These are phyloP conservation scores for Steinernema feltiae DNA, from an alignment of 1,140 invertebrate species.

Conservation along the genomic window DNA sequence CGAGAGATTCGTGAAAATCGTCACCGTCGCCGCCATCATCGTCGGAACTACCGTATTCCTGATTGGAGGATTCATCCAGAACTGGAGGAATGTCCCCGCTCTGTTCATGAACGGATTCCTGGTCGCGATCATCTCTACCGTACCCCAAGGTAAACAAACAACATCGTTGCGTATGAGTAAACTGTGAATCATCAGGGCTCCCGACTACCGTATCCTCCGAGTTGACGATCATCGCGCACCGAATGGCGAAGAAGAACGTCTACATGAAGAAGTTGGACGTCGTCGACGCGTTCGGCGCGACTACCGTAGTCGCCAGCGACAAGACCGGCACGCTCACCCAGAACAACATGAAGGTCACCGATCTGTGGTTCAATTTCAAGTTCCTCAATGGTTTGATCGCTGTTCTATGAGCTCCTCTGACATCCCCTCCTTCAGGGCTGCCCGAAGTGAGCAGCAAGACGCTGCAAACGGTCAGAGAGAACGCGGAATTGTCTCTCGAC, in stretches of 20 bases:
- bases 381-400: slow-evolving; percentile 39
- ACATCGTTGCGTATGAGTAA: neutral
- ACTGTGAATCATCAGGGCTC: slow-evolving; percentile 53
- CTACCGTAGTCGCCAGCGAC: slow-evolving; percentile 75
- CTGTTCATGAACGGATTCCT: slow-evolving; percentile 34
- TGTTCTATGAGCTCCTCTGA: neutral
- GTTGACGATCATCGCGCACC: slow-evolving; percentile 61
- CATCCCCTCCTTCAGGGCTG: slow-evolving; percentile 28
- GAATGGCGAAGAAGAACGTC: slow-evolving; percentile 53
- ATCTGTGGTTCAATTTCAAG: slow-evolving; percentile 49
- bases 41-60: slow-evolving; percentile 29
- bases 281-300: slow-evolving; percentile 60
- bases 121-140: slow-evolving; percentile 34
- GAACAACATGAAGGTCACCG: slow-evolving; percentile 91
- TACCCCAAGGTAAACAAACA: slow-evolving; percentile 28
- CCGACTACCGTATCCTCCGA: slow-evolving; percentile 62
- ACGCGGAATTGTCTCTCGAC: slow-evolving; percentile 21
- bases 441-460: slow-evolving; percentile 37
- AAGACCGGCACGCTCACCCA: slow-evolving; percentile 98
- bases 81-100: slow-evolving; percentile 24
- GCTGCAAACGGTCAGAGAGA: slow-evolving; percentile 30
- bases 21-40: slow-evolving; percentile 32
- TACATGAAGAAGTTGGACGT: slow-evolving; percentile 62
- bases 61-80: slow-evolving; percentile 23
- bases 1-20: slow-evolving; percentile 30